A percentile compares a stretch with the other conserved stretches of the same genome.
phyloP scores from a whole-genome alignment of 2,888 invertebrate species.

The Catocala nupta region DNA sequence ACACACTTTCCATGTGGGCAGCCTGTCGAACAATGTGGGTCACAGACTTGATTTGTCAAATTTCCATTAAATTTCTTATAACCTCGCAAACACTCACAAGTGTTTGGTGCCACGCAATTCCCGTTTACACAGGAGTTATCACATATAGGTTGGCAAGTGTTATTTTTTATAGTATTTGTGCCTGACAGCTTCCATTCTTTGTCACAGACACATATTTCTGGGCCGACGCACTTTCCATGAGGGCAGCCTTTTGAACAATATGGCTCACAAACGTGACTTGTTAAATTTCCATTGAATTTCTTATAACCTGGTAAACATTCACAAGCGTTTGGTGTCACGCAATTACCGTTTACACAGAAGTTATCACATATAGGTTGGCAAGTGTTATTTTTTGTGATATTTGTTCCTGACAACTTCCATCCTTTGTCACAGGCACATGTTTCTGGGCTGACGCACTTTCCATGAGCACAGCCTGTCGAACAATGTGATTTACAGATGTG shows the following conservation, averaged over 20 bases:
- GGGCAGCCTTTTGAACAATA: constrained; percentile 17
- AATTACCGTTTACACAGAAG: constrained; percentile 19
- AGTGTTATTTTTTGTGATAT: too few species aligned
- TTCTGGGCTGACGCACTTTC: constrained; percentile 27
- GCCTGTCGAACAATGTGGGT: too few species aligned
- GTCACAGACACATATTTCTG: constrained; percentile 21
- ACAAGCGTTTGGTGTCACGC: constrained; percentile 22
- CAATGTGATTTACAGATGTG: constrained; percentile 22
- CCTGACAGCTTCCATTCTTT: constrained; percentile 12
- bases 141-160: constrained; percentile 16
- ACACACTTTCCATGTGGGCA: too few species aligned
- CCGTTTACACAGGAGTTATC: constrained; percentile 4
- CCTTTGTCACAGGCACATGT: constrained; percentile 25
- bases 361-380: constrained; percentile 25
- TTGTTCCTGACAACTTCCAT: constrained; percentile 10
- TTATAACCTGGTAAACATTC: constrained; percentile 18
- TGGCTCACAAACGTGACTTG: constrained; percentile 12
- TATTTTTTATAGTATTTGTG: neutral
- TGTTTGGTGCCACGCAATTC: constrained; percentile 22
- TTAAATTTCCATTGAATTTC: neutral
- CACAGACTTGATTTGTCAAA: neutral
- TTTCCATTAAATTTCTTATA: neutral
- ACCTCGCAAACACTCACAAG: constrained; percentile 22
- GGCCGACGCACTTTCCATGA: constrained; percentile 14
- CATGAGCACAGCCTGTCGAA: constrained; percentile 18